A percentile compares a stretch with the other conserved stretches of the same genome.
phyloP scores from a whole-genome alignment of 2,888 invertebrate genomes.

The Antitype chi region DNA sequence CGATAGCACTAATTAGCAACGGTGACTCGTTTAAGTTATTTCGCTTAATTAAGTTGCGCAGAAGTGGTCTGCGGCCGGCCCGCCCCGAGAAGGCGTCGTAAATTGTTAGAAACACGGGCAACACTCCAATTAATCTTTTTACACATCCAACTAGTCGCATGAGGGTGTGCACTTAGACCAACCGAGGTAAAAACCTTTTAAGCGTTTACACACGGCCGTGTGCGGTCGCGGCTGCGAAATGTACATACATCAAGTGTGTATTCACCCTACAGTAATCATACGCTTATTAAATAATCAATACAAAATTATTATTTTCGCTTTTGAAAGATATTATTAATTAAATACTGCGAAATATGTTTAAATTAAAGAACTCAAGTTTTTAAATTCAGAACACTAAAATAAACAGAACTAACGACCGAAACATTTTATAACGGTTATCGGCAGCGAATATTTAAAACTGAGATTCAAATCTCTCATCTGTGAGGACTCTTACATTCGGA shows the following conservation, averaged over 20 bases:
- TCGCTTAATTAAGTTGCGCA: slow-evolving; percentile 90
- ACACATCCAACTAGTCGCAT: slow-evolving; percentile 88
- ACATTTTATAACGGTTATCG: slow-evolving; percentile 63
- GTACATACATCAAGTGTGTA: slow-evolving; percentile 43
- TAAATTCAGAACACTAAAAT: slow-evolving; percentile 42
- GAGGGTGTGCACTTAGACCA: slow-evolving; percentile 86
- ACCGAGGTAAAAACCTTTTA: slow-evolving; percentile 82
- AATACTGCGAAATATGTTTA: slow-evolving; percentile 11
- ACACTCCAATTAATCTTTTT: slow-evolving; percentile 91
- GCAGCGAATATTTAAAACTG: slow-evolving; percentile 72
- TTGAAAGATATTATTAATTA: not conserved
- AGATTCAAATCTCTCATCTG: slow-evolving; percentile 85
- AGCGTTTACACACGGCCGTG: slow-evolving; percentile 77
- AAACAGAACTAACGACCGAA: slow-evolving; percentile 37
- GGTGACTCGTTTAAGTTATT: slow-evolving; percentile 90
- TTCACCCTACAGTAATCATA: slow-evolving; percentile 28
- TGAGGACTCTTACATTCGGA: slow-evolving; percentile 84
- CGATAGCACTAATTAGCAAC: slow-evolving; percentile 90
- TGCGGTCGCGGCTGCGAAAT: slow-evolving; percentile 54
- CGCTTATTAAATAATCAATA: slow-evolving; percentile 36
- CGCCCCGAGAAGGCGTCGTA: slow-evolving; percentile 85
- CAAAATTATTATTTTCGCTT: slow-evolving; percentile 4
- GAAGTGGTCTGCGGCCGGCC: slow-evolving; percentile 90
- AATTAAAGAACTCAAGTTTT: slow-evolving; percentile 27
- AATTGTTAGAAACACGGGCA: slow-evolving; percentile 88